Percentiles rank a stretch among this genome's conserved stretches.
Evolutionary conservation across 2,113 vertebrate species (phyloP).

Genomic region (Zosterops japonicus): DNA sequence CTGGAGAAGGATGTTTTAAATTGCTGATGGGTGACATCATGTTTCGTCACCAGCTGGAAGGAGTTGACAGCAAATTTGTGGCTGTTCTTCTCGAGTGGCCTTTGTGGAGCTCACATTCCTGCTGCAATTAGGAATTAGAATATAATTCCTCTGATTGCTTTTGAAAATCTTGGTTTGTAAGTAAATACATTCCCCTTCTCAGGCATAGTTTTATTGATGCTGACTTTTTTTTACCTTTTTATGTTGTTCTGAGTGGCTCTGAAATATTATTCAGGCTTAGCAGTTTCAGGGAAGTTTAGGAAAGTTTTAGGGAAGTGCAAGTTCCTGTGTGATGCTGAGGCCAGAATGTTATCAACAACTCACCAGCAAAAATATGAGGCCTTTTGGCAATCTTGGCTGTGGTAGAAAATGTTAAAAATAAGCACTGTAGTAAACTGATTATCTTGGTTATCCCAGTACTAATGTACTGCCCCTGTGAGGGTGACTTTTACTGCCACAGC

Average conservation of each 20-base stretch:
- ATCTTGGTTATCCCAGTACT: neutral
- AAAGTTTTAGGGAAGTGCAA: neutral
- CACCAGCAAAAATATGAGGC: neutral
- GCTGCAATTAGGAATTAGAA: neutral
- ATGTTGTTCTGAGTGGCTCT: neutral
- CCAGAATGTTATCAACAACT: neutral
- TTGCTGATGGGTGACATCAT: neutral
- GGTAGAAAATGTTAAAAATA: neutral
- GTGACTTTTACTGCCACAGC: neutral
- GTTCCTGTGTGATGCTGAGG: neutral
- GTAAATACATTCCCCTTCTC: neutral
- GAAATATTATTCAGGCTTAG: neutral
- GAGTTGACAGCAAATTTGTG: neutral
- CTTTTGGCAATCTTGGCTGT: neutral
- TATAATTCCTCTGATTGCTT: neutral
- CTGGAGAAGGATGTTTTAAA: neutral
- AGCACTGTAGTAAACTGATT: neutral
- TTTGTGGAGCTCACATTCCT: neutral
- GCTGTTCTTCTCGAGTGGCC: neutral
- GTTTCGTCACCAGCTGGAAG: neutral
- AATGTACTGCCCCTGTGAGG: neutral
- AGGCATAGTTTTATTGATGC: neutral
- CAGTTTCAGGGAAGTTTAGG: neutral
- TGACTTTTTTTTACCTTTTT: neutral
- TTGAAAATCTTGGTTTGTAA: neutral